Conservation (phyloP, 2,113 vertebrate species). For the Greenwoodochromis staneri region DNA sequence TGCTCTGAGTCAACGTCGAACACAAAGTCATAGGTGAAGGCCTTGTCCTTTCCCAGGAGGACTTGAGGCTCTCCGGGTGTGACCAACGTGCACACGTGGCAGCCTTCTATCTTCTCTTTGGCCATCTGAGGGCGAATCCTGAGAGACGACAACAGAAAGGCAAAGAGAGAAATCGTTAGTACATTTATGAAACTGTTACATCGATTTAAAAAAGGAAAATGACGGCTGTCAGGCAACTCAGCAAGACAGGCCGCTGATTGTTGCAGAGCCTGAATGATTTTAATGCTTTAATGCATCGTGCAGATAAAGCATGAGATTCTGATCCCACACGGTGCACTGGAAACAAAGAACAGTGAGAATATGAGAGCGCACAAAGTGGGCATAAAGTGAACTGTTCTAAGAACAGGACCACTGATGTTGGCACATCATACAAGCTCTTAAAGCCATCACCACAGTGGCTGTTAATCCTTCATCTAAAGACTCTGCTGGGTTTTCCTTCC, state of each 20-base stretch:
- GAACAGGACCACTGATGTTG: neutral
- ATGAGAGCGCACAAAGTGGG: neutral
- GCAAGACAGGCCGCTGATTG: neutral
- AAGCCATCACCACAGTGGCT: neutral
- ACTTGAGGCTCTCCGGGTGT: constrained; percentile 92
- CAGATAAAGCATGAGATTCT: neutral
- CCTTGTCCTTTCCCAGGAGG: constrained; percentile 96
- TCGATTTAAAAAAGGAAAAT: neutral
- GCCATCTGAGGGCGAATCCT: constrained; percentile 98
- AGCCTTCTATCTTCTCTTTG: constrained; percentile 97
- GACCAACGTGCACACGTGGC: constrained; percentile 91
- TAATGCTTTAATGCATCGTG: neutral
- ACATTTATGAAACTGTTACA: neutral
- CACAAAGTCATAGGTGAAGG: constrained; percentile 96
- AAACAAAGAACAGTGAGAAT: neutral
- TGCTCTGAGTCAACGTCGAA: constrained; percentile 89
- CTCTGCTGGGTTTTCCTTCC: neutral
- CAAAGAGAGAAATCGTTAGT: neutral
- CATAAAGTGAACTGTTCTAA: neutral
- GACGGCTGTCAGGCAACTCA: neutral
- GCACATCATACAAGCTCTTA: neutral
- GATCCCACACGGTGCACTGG: neutral
- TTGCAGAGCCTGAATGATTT: neutral
- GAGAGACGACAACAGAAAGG: neutral
- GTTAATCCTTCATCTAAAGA: constrained; percentile 18